These are phyloP conservation scores for Pherbina coryleti DNA, from an alignment of 2,888 invertebrate genomes.

Conservation along the genomic window DNA sequence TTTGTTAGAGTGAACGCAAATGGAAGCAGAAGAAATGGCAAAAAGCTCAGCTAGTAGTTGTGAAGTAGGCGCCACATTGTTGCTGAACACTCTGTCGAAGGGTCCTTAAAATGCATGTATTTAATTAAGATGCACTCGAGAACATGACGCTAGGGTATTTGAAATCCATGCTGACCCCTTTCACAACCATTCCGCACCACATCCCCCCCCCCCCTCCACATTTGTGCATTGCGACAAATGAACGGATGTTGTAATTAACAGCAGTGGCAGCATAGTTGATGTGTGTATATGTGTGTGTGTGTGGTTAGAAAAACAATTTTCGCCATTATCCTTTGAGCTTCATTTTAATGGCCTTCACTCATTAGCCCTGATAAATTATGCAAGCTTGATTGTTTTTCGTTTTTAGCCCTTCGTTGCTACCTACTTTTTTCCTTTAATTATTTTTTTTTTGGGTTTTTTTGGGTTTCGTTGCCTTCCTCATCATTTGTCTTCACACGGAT, in stretches of 20 bases:
- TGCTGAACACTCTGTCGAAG: neutral
- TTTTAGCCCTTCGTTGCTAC: neutral
- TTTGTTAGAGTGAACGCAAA: neutral
- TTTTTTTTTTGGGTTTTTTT: no score
- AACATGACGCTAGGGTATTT: neutral
- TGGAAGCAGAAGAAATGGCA: neutral
- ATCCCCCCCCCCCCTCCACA: neutral
- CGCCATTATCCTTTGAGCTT: slow-evolving; percentile 14
- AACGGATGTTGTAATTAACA: slow-evolving; percentile 27
- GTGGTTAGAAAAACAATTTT: neutral
- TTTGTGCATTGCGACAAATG: slow-evolving; percentile 14
- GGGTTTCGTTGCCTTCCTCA: neutral
- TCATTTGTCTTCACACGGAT: neutral
- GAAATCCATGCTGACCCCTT: no score
- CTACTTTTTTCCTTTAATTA: neutral
- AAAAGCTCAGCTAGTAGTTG: neutral
- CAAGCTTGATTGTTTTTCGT: slow-evolving; percentile 12
- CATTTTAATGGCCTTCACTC: slow-evolving; percentile 25
- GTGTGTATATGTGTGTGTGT: neutral
- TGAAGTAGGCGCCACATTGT: neutral
- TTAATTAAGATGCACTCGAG: slow-evolving; percentile 25
- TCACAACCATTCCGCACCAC: no score
- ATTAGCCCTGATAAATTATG: slow-evolving; percentile 19
- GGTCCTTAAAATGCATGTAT: slow-evolving; percentile 28
- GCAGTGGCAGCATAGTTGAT: neutral